Base-by-base conservation (phyloP, 2,113 vertebrate species). In the Recurvirostra avosetta region DNA sequence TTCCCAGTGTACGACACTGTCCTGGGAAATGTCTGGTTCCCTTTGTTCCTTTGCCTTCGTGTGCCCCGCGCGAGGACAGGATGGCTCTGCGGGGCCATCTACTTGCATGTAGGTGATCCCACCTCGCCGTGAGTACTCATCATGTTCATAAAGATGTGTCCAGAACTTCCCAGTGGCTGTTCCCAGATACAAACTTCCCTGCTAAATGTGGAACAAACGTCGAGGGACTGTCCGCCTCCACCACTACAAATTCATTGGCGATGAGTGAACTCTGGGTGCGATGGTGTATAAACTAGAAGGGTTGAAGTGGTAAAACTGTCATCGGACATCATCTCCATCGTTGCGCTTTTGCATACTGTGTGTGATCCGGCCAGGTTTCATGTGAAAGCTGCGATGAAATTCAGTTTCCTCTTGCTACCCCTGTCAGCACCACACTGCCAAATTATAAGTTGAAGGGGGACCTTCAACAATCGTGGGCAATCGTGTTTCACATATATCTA, bases 201-300 rank as follows among this genome's bases (percentile, higher is more conserved):
- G 45, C 61, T 86, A 41, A 45, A 34, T n/a, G 50, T 66, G 50
- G 32, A 88, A n/a, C 70, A 83, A 68, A 29, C 23, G 9, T 1
- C 2, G 3, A 38, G 71, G 32, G 30, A 62, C 9, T 32, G 40
- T 62, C 58, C 32, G 38, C 8, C 16, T 47, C 71, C 70, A 12
- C 15, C 29, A 11, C 71, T 67, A 45, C 50, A 41, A n/a, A 73
- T 53, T 78, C 41, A 25, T 17, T 52, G 62, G 47, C 62, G 45
- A 11, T 21, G 70, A 63, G 65, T 77, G 47, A 86, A 11, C 40
- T 88, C 16, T 27, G 59, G 71, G 41, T 77, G 71, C 65, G 87
- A 56, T 0, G 0, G 36, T 49, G 11, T 63, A 23, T 73, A 11
- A 83, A n/a, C 32, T 23, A 22, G 19, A 36, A 49, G 32, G 61